These are phyloP conservation scores for Nylanderia fulva DNA, from an alignment of 1,140 invertebrate species.

Conservation along the genomic window DNA sequence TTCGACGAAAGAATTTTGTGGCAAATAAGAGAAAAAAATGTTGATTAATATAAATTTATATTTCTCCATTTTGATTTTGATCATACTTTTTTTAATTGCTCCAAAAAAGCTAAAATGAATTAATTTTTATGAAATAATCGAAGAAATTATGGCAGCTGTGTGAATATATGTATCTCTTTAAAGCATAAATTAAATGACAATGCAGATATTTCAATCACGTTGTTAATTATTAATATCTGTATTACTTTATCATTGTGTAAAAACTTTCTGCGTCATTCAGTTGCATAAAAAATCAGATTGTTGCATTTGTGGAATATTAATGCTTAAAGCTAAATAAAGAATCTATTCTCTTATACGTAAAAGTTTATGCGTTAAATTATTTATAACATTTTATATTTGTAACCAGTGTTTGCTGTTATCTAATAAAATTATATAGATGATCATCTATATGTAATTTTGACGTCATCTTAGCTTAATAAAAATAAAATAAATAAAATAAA, in stretches of 20 bases:
- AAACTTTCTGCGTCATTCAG: neutral
- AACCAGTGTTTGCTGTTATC: too few species aligned
- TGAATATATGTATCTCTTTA: neutral
- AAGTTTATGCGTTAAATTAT: neutral
- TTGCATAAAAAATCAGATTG: neutral
- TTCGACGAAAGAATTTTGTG: neutral
- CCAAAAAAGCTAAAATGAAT: neutral
- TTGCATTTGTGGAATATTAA: neutral
- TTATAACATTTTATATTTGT: neutral
- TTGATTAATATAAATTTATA: neutral
- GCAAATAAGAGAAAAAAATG: neutral
- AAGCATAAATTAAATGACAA: neutral
- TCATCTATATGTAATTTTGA: too few species aligned
- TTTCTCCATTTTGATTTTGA: neutral
- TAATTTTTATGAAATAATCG: neutral
- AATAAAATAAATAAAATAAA: too few species aligned
- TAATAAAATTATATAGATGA: too few species aligned
- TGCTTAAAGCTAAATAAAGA: neutral
- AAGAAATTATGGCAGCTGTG: neutral
- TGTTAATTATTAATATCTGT: conserved; percentile 42
- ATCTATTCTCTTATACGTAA: neutral
- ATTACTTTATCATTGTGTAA: neutral
- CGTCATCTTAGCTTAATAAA: too few species aligned
- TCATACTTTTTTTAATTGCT: neutral
- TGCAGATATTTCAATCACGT: neutral